Conservation (phyloP, 2,888 invertebrate species). For the Orthosia gracilis region DNA sequence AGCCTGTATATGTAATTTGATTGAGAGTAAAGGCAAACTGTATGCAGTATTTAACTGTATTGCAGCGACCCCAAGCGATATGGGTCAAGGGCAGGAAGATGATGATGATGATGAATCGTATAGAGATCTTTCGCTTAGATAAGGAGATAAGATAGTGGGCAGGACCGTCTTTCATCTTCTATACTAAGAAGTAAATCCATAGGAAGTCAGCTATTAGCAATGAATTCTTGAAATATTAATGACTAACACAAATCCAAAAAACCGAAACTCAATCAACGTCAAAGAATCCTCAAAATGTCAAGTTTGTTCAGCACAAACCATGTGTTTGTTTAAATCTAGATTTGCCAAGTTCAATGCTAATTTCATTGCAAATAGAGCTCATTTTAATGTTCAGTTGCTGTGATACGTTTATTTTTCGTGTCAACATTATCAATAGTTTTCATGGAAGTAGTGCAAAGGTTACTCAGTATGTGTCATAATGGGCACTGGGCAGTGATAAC, state of each 20-base stretch:
- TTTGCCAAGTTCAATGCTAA: conserved; percentile 30
- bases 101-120: too few species aligned
- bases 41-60: neutral
- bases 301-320: neutral
- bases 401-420: neutral
- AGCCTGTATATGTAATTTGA: neutral
- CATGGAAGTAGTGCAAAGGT: conserved; percentile 40
- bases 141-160: too few species aligned
- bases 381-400: neutral
- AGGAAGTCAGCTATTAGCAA: too few species aligned
- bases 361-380: conserved; percentile 20
- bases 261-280: neutral
- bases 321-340: conserved; percentile 25
- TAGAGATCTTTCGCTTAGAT: too few species aligned
- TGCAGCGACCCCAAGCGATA: too few species aligned
- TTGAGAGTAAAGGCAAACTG: neutral
- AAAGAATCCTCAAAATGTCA: neutral
- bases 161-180: too few species aligned
- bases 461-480: conserved; percentile 6
- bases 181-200: too few species aligned
- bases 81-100: neutral
- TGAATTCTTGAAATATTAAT: too few species aligned
- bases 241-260: too few species aligned
- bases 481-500: conserved; percentile 17
- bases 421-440: conserved; percentile 9